Evolutionary conservation across 2,888 invertebrate genomes (phyloP).

Genomic region (Ormyrus thymus): DNA sequence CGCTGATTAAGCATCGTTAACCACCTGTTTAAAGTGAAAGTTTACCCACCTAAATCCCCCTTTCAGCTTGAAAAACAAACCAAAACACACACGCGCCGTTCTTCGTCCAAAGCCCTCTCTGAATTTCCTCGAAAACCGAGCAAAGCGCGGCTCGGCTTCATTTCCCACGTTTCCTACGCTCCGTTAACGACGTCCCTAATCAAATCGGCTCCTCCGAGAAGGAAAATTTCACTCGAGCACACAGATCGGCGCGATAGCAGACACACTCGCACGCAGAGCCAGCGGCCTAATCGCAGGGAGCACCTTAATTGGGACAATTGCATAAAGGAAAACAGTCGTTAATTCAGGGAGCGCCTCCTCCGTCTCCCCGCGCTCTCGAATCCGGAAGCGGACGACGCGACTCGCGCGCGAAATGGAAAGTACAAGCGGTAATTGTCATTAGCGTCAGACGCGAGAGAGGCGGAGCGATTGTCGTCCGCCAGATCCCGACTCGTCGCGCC

Average conservation of each 20-base stretch:
- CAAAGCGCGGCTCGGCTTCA: neutral
- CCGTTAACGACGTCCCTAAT: no score
- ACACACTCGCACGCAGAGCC: neutral
- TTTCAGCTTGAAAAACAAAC: no score
- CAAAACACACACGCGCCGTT: no score
- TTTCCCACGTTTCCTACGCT: neutral
- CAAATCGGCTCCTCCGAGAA: no score
- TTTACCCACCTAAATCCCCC: no score
- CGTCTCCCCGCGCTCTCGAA: neutral
- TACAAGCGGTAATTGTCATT: neutral
- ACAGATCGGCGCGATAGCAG: neutral
- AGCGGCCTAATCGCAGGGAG: neutral
- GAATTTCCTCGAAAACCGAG: no score
- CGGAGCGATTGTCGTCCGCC: neutral
- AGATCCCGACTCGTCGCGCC: no score
- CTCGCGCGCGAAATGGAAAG: slow-evolving; percentile 13
- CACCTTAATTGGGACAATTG: neutral
- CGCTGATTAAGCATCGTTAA: no score
- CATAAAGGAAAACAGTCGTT: neutral
- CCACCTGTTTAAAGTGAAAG: no score
- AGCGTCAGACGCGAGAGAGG: neutral
- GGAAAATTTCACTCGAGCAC: no score
- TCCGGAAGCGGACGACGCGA: neutral
- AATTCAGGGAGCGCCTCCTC: neutral
- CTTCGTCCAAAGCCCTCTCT: no score